These are phyloP conservation scores for Cyprinodon tularosa DNA, from an alignment of 2,113 vertebrate genomes.

Conservation along the genomic window DNA sequence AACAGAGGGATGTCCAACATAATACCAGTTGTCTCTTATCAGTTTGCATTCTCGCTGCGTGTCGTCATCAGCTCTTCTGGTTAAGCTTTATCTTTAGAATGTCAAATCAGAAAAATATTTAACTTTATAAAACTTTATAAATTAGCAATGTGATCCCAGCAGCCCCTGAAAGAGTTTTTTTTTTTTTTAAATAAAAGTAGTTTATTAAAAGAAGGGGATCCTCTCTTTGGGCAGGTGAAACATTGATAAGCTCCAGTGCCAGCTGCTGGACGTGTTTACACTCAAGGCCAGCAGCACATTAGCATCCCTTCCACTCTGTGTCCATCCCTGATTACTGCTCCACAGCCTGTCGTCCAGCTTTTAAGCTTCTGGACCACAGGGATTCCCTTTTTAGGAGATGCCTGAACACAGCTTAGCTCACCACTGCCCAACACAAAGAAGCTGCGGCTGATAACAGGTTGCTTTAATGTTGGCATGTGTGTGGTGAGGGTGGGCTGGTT, in stretches of 20 bases:
- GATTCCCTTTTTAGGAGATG: slow-evolving; percentile 86
- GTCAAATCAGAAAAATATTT: neutral
- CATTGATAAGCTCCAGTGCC: slow-evolving; percentile 59
- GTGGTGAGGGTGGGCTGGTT: too few species aligned
- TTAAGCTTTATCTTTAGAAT: slow-evolving; percentile 28
- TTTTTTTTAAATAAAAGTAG: neutral
- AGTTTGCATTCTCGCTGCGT: slow-evolving; percentile 59
- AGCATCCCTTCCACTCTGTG: slow-evolving; percentile 47
- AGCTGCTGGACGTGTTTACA: slow-evolving; percentile 73
- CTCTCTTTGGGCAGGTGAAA: slow-evolving; percentile 47
- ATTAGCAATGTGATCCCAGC: neutral
- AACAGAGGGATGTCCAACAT: slow-evolving; percentile 24
- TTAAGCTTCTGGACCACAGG: slow-evolving; percentile 63
- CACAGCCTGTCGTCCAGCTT: slow-evolving; percentile 41
- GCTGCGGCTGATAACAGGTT: slow-evolving; percentile 63
- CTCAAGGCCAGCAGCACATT: slow-evolving; percentile 65
- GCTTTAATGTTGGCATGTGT: slow-evolving; percentile 23
- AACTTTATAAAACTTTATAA: neutral
- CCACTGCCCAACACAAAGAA: slow-evolving; percentile 65
- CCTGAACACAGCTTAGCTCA: slow-evolving; percentile 61
- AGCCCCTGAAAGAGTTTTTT: neutral
- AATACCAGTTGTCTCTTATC: slow-evolving; percentile 61
- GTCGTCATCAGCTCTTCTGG: slow-evolving; percentile 44
- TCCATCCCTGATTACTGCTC: slow-evolving; percentile 26
- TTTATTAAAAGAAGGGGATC: neutral